Evolutionary conservation across 2,888 invertebrate genomes (phyloP).

Genomic region (Pardosa pseudoannulata): DNA sequence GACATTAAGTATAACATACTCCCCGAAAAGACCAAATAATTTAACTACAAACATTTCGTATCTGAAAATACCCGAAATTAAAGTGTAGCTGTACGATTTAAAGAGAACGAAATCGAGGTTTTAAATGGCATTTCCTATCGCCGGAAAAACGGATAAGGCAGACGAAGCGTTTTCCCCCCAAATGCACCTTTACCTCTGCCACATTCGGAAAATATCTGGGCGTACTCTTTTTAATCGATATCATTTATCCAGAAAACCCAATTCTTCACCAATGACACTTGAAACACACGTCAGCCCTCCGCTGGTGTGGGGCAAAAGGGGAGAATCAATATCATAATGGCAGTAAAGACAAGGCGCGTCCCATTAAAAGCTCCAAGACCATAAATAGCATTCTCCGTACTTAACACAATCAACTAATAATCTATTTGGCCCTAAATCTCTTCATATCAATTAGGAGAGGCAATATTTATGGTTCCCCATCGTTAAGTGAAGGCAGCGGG

Average conservation of each 20-base stretch:
- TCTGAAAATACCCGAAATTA: too few relatives aligned
- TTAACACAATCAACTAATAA: conserved; percentile 47
- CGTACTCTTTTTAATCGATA: neutral
- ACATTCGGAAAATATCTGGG: neutral
- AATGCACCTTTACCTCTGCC: neutral
- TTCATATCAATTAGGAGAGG: conserved; percentile 24
- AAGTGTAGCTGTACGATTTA: too few relatives aligned
- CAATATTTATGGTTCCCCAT: conserved; percentile 2
- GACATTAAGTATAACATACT: too few relatives aligned
- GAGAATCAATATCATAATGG: neutral
- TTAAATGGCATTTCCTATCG: neutral
- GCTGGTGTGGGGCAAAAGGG: neutral
- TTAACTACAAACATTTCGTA: too few relatives aligned
- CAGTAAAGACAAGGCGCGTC: neutral
- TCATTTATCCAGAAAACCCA: conserved; percentile 1
- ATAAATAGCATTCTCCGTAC: conserved; percentile 38
- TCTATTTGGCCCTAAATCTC: conserved; percentile 48
- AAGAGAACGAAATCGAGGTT: neutral
- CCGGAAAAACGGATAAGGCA: neutral
- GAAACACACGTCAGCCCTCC: neutral
- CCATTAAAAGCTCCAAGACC: conserved; percentile 3
- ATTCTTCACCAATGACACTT: conserved; percentile 4
- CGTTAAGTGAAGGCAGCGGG: neutral
- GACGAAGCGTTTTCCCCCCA: neutral
- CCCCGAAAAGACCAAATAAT: too few relatives aligned